Conservation (phyloP, 2,113 vertebrate genomes). For the Bos javanicus region DNA sequence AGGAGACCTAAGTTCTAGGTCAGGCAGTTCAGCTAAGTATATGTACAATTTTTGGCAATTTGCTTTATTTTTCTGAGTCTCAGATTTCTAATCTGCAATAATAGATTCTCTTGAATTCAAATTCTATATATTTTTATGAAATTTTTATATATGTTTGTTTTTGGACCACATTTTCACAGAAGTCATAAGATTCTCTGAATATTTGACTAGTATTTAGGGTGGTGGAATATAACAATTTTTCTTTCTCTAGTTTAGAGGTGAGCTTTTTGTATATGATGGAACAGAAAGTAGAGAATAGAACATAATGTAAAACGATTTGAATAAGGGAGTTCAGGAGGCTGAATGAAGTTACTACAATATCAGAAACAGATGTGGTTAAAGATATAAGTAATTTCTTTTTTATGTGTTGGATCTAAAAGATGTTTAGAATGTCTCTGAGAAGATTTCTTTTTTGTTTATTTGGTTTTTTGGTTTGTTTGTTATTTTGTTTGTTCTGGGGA, state of each 20-base stretch:
- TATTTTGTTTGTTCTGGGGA: neutral
- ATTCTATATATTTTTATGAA: neutral
- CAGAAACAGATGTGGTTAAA: conserved; percentile 28
- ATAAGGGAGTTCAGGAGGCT: conserved; percentile 2
- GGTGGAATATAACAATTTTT: neutral
- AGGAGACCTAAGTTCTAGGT: neutral
- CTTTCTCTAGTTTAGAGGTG: neutral
- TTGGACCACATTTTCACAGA: neutral
- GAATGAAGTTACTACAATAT: neutral
- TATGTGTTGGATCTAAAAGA: neutral
- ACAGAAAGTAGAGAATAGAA: neutral
- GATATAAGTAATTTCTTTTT: neutral
- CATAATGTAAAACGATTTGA: neutral
- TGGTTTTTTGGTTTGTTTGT: neutral
- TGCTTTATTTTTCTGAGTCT: neutral
- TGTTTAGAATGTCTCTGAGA: neutral
- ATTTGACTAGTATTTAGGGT: neutral
- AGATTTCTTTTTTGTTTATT: neutral
- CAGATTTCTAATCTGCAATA: neutral
- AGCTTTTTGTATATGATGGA: neutral
- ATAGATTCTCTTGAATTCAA: neutral
- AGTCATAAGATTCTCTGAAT: neutral
- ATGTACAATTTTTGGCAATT: neutral
- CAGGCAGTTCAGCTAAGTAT: neutral
- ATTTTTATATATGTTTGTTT: neutral